These are phyloP conservation scores for Mesorhabditis sp. DNA, from an alignment of 2,888 invertebrate genomes.

Conservation along the genomic window DNA sequence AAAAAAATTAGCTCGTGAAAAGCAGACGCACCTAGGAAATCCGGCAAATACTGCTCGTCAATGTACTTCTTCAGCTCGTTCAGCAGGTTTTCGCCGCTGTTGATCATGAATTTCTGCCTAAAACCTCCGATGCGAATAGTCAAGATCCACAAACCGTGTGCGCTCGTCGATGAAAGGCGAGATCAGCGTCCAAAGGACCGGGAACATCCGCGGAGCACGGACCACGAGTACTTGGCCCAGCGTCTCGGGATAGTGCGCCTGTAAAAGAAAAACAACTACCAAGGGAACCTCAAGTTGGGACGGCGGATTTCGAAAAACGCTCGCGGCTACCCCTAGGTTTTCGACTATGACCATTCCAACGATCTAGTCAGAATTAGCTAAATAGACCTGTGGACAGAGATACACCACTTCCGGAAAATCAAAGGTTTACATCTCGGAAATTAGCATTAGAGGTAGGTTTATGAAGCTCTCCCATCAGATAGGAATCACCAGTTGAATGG, in stretches of 20 bases:
- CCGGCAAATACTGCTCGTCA: conserved; percentile 78
- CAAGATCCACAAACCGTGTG: conserved; percentile 62
- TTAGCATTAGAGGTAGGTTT: too few species aligned
- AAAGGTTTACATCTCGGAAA: too few species aligned
- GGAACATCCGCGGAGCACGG: conserved; percentile 86
- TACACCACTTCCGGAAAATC: too few species aligned
- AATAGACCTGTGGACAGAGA: too few species aligned
- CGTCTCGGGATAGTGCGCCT: conserved; percentile 31
- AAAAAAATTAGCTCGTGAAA: conserved; percentile 5
- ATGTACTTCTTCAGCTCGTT: conserved; percentile 76
- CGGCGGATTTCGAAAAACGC: too few species aligned
- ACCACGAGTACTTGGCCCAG: conserved; percentile 73
- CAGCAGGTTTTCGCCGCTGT: conserved; percentile 70
- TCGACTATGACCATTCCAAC: too few species aligned
- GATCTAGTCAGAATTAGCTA: too few species aligned
- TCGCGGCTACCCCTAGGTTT: too few species aligned
- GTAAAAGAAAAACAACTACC: background rate
- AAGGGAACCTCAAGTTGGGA: too few species aligned
- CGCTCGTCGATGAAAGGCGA: conserved; percentile 92
- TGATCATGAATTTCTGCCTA: conserved; percentile 66
- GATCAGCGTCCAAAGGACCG: conserved; percentile 89
- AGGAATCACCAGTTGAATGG: too few species aligned
- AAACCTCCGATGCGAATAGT: background rate
- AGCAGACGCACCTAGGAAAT: conserved; percentile 85
- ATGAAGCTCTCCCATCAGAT: too few species aligned